phyloP scores from a whole-genome alignment of 2,113 vertebrate species.

The Oreochromis tanganicae region DNA sequence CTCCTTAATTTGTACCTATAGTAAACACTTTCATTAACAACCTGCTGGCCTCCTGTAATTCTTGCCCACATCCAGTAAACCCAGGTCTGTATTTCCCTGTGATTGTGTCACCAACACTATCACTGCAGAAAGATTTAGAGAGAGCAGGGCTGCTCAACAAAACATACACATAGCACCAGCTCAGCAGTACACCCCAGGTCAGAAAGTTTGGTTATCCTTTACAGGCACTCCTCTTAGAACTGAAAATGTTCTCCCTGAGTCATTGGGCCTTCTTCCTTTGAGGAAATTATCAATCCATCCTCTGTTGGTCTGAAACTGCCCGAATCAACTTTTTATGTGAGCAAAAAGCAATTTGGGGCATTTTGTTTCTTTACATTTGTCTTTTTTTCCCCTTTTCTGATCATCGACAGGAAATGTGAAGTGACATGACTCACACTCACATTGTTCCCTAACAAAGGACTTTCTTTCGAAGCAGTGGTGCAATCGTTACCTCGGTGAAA shows the following conservation, averaged over 20 bases:
- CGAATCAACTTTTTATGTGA: background rate
- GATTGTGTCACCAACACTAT: background rate
- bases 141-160: background rate
- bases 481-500: background rate
- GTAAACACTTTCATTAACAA: background rate
- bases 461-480: background rate
- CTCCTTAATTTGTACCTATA: background rate
- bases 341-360: background rate
- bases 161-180: background rate
- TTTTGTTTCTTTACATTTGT: background rate
- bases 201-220: background rate
- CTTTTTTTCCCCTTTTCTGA: background rate
- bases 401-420: background rate
- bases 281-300: background rate
- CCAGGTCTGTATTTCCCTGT: background rate
- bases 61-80: background rate
- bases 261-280: background rate
- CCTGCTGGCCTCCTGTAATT: background rate
- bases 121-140: background rate
- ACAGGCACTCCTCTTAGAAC: background rate
- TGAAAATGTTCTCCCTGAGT: background rate
- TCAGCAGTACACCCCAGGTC: background rate
- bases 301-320: background rate
- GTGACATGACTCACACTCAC: background rate
- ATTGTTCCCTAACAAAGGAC: background rate